Base-by-base conservation (phyloP, 2,797 vertebrate species). In the Cirrhinus molitorella region DNA sequence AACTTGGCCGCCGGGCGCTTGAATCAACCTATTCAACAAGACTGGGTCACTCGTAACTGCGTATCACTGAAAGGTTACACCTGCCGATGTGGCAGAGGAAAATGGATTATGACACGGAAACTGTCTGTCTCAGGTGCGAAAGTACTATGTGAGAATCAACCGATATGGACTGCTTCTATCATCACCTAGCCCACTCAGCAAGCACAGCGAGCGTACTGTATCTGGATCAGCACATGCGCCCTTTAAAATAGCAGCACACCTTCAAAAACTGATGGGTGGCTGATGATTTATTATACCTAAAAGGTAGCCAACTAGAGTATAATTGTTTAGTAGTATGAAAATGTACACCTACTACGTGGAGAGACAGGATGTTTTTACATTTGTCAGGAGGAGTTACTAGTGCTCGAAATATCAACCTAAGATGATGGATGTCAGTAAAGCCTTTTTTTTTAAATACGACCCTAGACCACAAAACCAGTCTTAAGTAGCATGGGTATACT, bases 171-270 rank as follows among this genome's bases (percentile, higher is more conserved):
- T 21, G 28, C 16, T 21, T 37, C 40, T 53, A 43, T 55, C 78
- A 68, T 25, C 65, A 68, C n/a, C 16, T n/a, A 63, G 11, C 55
- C 55, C 59, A 16, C 61, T 74, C n/a, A 45, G 23, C 31, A 51
- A 65, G n/a, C 57, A 63, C 61, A 66, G 19, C 28, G 28, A 23
- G 19, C 45, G 25, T 55, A 3, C 40, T 40, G 40, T 31, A 31
- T 65, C 23, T 66, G 71, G 47, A 75, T 55, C 71, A 25, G 31
- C 25, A 40, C 59, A 75, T 28, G 47, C n/a, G 47, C n/a, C 37
- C 47, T 67, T 82, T 66, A 65, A 75, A 82, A 83, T 83, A 45
- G 71, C 45, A 73, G 28, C 59, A 43, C 47, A 10, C n/a, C 47
- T 55, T 53, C 31, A 43, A 70, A 82, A 21, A 25, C 19, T 12